Evolutionary conservation across 1,140 invertebrate species (phyloP).

Genomic region (Batillaria attramentaria): DNA sequence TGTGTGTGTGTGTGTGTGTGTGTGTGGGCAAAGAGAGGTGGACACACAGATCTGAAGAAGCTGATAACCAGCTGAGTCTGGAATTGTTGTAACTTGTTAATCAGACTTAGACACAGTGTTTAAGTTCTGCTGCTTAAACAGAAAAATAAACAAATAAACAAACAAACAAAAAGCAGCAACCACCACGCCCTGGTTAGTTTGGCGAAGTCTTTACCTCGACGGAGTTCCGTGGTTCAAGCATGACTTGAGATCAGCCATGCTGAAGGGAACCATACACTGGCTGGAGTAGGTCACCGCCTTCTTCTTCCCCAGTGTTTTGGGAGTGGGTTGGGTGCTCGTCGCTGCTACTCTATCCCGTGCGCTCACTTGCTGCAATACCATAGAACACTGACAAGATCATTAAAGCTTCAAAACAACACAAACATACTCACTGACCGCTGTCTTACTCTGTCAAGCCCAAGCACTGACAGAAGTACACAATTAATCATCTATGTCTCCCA

Average conservation of each 20-base stretch:
- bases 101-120: neutral
- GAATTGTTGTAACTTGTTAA: neutral
- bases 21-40: too few relatives aligned
- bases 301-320: neutral
- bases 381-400: too few relatives aligned
- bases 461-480: too few relatives aligned
- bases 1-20: too few relatives aligned
- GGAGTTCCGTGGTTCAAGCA: neutral
- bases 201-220: neutral
- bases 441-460: too few relatives aligned
- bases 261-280: neutral
- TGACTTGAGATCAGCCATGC: neutral
- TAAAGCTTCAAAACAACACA: too few relatives aligned
- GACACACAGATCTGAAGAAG: too few relatives aligned
- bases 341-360: constrained; percentile 30
- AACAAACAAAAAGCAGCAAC: neutral
- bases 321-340: constrained; percentile 23
- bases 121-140: neutral
- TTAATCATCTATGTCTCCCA: too few relatives aligned
- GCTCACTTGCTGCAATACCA: constrained; percentile 15
- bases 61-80: neutral
- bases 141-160: neutral
- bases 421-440: too few relatives aligned
- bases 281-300: neutral
- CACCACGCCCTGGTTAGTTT: neutral